Conservation (phyloP, 2,113 vertebrate species). For the Pica pica region DNA sequence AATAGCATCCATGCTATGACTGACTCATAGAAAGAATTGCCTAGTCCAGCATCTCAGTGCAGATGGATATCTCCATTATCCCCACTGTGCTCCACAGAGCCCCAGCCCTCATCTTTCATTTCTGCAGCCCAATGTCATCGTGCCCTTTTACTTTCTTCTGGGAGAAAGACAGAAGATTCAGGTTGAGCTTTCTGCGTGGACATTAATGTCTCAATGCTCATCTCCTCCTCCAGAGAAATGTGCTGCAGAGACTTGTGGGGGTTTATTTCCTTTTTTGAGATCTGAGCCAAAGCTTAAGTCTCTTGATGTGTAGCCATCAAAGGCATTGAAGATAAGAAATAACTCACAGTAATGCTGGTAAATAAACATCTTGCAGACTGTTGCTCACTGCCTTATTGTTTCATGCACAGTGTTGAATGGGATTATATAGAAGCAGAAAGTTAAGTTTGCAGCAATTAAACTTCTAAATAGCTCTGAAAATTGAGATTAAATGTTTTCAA, state of each 20-base stretch:
- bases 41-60: background rate
- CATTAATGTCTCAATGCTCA: background rate
- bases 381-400: background rate
- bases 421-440: background rate
- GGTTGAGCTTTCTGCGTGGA: background rate
- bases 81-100: accelerated
- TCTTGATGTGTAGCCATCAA: background rate
- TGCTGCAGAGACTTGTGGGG: background rate
- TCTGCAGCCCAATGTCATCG: background rate
- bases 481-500: background rate
- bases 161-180: background rate
- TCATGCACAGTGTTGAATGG: background rate
- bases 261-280: background rate
- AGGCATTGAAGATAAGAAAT: background rate
- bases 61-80: background rate
- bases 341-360: background rate
- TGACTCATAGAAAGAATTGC: background rate
- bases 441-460: background rate
- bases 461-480: background rate
- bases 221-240: background rate
- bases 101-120: background rate
- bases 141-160: background rate
- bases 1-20: background rate
- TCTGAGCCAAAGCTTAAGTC: background rate
- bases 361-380: background rate